Conservation (phyloP, 2,113 vertebrate genomes). For the Fulmarus glacialis region DNA sequence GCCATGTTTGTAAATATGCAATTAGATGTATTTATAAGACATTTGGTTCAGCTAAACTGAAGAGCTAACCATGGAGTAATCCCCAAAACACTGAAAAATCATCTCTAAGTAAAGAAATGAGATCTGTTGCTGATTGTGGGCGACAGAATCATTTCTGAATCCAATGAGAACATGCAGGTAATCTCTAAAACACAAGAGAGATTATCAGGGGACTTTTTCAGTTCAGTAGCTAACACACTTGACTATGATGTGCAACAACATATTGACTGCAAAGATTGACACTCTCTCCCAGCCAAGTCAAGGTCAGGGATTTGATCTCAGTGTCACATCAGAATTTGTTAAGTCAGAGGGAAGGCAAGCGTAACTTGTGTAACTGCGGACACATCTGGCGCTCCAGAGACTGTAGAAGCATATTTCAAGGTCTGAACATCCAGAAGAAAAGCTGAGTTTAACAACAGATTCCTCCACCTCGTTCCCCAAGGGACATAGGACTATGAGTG, state of each 20-base stretch:
- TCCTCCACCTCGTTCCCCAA: neutral
- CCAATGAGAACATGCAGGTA: neutral
- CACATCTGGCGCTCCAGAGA: neutral
- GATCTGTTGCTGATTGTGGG: neutral
- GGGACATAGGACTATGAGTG: neutral
- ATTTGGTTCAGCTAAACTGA: neutral
- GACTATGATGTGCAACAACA: neutral
- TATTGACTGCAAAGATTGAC: neutral
- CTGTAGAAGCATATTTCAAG: neutral
- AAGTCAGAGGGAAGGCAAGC: neutral
- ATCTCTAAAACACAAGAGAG: neutral
- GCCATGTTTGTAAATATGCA: neutral
- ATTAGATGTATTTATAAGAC: neutral
- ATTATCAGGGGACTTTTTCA: neutral
- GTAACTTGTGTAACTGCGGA: neutral
- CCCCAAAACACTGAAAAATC: neutral
- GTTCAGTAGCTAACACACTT: neutral
- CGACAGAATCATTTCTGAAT: neutral
- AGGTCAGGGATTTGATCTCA: neutral
- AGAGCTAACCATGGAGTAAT: neutral
- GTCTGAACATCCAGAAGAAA: neutral
- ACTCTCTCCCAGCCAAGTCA: neutral
- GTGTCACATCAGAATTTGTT: neutral
- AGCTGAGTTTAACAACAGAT: neutral
- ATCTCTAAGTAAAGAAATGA: neutral